These are phyloP conservation scores for Venustoraphidia nigricollis DNA, from an alignment of 2,888 invertebrate genomes.

Conservation along the genomic window DNA sequence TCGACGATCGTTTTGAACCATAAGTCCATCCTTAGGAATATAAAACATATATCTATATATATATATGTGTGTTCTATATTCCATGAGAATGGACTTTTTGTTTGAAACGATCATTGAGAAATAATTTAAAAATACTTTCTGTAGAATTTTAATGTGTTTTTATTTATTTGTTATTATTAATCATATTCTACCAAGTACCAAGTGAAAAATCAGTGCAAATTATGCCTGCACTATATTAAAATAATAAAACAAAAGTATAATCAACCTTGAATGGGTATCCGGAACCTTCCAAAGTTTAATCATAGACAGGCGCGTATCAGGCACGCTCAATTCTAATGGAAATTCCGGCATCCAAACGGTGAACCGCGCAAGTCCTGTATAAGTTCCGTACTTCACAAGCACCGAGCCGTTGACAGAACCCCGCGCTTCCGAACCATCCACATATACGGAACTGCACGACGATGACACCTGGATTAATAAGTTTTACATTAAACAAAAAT, in stretches of 20 bases:
- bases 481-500: background rate
- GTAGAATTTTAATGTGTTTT: no score
- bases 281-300: conserved; percentile 90
- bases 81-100: no score
- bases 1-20: no score
- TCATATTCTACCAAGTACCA: no score
- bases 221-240: no score
- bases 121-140: no score
- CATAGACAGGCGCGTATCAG: conserved; percentile 79
- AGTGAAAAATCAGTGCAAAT: no score
- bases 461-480: conserved; percentile 62
- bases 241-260: background rate
- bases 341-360: conserved; percentile 96
- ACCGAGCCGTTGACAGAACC: conserved; percentile 92
- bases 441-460: conserved; percentile 90
- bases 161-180: no score
- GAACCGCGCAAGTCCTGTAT: conserved; percentile 74
- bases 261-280: conserved; percentile 42
- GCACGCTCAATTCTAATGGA: conserved; percentile 77
- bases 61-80: no score
- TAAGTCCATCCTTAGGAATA: no score
- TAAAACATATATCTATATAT: no score
- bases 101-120: no score
- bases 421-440: conserved; percentile 88
- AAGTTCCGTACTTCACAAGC: conserved; percentile 77